Conservation (phyloP, 1,140 invertebrate genomes). For the Scaptomyza pallida region DNA sequence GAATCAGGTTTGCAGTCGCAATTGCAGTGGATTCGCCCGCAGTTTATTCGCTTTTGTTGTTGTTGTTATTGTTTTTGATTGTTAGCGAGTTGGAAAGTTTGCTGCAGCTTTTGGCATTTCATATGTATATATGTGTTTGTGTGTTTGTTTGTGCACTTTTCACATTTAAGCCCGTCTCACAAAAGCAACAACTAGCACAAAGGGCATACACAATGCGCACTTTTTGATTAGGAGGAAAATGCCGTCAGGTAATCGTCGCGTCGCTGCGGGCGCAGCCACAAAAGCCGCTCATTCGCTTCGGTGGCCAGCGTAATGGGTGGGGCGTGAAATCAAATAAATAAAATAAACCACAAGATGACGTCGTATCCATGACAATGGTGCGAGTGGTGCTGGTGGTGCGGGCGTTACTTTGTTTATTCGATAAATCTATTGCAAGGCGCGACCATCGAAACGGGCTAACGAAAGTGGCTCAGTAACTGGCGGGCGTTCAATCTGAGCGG, state of each 20-base stretch:
- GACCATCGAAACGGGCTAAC: constrained; percentile 49
- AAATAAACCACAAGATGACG: constrained; percentile 80
- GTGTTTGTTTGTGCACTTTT: constrained; percentile 6
- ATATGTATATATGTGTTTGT: no score
- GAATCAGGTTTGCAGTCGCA: constrained; percentile 31
- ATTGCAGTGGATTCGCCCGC: constrained; percentile 41
- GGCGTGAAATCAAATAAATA: constrained; percentile 77
- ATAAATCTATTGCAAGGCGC: constrained; percentile 75
- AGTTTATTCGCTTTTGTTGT: neutral
- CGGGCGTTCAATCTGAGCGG: constrained; percentile 69
- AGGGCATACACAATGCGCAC: constrained; percentile 57
- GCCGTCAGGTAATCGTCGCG: constrained; percentile 66
- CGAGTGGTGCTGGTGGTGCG: constrained; percentile 19
- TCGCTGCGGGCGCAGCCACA: constrained; percentile 67
- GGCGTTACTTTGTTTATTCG: constrained; percentile 76
- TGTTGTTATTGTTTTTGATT: constrained; percentile 22
- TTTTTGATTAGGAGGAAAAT: constrained; percentile 70
- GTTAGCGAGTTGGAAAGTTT: constrained; percentile 62
- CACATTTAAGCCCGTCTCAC: constrained; percentile 10
- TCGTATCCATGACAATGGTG: constrained; percentile 71
- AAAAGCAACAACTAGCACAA: constrained; percentile 30
- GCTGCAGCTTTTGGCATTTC: constrained; percentile 43
- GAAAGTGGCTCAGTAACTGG: constrained; percentile 63
- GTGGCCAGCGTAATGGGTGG: constrained; percentile 33
- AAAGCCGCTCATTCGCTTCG: constrained; percentile 49